These are phyloP conservation scores for Mirza zaza DNA, from an alignment of 2,113 vertebrate species.

Conservation along the genomic window DNA sequence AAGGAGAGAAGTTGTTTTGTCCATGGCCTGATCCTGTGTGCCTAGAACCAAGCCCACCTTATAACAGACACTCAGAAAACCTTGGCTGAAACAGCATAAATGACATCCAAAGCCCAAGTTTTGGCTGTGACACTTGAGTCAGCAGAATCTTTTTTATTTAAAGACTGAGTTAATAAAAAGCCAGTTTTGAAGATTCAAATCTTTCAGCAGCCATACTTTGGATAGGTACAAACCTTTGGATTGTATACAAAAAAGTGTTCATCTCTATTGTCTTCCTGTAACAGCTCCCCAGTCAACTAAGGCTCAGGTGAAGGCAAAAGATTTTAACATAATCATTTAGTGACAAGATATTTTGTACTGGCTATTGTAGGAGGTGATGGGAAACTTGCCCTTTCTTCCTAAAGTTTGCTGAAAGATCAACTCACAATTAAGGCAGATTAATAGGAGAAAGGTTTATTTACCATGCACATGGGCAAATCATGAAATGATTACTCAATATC, in stretches of 20 bases:
- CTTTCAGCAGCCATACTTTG: neutral
- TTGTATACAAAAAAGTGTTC: neutral
- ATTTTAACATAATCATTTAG: neutral
- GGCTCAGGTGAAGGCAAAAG: neutral
- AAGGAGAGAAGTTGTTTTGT: no score
- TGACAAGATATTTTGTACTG: neutral
- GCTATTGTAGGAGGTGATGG: neutral
- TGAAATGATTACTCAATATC: no score
- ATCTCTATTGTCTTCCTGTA: neutral
- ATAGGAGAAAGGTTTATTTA: no score
- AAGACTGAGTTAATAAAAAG: neutral
- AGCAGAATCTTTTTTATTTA: neutral
- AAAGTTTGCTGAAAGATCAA: no score
- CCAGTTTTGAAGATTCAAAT: neutral
- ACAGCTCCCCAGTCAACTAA: neutral
- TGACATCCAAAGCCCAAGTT: neutral
- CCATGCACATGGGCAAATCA: no score
- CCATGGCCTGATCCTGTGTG: neutral
- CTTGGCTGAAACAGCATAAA: no score
- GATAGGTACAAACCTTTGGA: neutral
- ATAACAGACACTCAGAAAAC: neutral
- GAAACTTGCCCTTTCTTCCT: no score
- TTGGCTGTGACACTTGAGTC: neutral
- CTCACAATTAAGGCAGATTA: no score
- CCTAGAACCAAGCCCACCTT: neutral